Conservation (phyloP, 2,888 invertebrate species). For the Pristionchus maxplancki region DNA sequence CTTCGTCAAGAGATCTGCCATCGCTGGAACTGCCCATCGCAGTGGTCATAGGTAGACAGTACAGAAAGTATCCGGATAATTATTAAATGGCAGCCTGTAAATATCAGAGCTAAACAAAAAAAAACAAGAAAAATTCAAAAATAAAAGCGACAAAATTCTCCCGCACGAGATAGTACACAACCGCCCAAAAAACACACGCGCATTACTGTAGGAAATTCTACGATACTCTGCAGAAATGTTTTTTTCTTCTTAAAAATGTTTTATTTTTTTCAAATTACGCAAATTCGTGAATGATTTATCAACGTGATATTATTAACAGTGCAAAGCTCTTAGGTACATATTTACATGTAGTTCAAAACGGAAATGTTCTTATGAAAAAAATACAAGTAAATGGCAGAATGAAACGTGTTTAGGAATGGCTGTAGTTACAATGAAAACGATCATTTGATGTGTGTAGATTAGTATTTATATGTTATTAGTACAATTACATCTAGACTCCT, state of each 20-base stretch:
- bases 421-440: not conserved
- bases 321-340: not conserved
- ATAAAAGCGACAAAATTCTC: not conserved
- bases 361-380: not conserved
- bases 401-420: not conserved
- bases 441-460: not conserved
- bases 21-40: not conserved
- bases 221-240: no score
- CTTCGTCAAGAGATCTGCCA: not conserved
- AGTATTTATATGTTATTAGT: constrained; percentile 19
- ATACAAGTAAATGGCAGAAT: not conserved
- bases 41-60: not conserved
- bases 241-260: not conserved
- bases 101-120: not conserved
- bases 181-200: not conserved
- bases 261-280: not conserved
- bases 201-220: not conserved
- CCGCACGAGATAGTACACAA: not conserved
- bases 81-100: not conserved
- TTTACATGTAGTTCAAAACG: constrained; percentile 36
- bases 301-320: not conserved
- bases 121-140: not conserved
- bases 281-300: not conserved
- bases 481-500: constrained; percentile 1
- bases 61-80: not conserved